phyloP scores from a whole-genome alignment of 2,113 vertebrate genomes.

The Dendropsophus ebraccatus region DNA sequence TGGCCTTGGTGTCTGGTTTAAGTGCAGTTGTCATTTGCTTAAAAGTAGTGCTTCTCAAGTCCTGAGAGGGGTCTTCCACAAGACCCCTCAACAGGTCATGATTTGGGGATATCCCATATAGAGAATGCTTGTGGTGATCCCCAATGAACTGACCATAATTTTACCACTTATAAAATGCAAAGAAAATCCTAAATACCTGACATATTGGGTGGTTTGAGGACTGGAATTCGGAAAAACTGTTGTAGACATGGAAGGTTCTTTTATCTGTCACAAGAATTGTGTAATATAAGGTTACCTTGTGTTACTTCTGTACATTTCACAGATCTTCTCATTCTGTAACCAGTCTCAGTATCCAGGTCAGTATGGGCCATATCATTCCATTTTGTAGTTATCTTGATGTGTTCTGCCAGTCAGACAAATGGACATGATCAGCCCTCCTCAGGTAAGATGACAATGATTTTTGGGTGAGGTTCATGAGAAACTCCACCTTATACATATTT shows the following conservation, averaged over 20 bases:
- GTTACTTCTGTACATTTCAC: constrained; percentile 14
- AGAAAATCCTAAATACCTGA: too few species aligned
- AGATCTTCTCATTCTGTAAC: constrained; percentile 23
- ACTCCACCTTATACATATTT: constrained; percentile 2
- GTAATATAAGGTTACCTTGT: constrained; percentile 18
- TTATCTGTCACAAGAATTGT: background rate
- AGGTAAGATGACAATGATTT: background rate
- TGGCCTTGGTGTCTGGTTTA: background rate
- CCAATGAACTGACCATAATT: too few species aligned
- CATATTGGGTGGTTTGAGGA: too few species aligned
- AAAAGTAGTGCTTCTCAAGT: too few species aligned
- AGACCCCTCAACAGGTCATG: too few species aligned
- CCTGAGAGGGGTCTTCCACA: too few species aligned
- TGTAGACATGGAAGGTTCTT: background rate
- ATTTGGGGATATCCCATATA: too few species aligned
- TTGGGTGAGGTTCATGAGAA: background rate
- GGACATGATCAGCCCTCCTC: constrained; percentile 12
- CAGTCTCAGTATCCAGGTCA: constrained; percentile 22
- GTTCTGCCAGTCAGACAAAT: constrained; percentile 30
- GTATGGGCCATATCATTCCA: constrained; percentile 8
- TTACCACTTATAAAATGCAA: too few species aligned
- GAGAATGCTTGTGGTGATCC: too few species aligned
- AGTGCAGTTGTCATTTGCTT: background rate
- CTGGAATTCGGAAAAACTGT: too few species aligned
- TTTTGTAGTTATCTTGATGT: constrained; percentile 20